These are phyloP conservation scores for Nestor notabilis DNA, from an alignment of 2,113 vertebrate species.

Conservation along the genomic window DNA sequence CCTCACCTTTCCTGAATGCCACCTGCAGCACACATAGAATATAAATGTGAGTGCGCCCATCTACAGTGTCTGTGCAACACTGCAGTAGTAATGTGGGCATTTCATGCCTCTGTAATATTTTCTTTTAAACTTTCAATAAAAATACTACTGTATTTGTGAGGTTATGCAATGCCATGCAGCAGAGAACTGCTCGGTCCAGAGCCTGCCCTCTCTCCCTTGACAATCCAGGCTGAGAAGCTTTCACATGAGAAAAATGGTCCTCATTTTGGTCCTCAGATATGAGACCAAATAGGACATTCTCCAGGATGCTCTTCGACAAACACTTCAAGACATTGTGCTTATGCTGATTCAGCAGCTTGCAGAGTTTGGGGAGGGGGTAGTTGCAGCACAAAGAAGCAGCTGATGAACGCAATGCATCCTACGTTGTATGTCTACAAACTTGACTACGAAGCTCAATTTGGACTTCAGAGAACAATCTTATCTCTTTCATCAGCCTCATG, in stretches of 20 bases:
- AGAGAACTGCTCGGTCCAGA: neutral
- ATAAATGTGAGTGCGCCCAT: neutral
- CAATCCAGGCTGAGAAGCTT: neutral
- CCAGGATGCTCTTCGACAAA: neutral
- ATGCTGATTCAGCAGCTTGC: neutral
- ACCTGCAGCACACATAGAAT: neutral
- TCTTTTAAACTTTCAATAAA: neutral
- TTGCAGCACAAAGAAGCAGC: accelerated
- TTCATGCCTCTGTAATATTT: neutral
- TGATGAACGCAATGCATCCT: neutral
- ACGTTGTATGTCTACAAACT: neutral
- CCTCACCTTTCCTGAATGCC: neutral
- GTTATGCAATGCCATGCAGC: neutral
- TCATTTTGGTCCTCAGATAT: neutral
- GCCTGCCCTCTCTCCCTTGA: neutral
- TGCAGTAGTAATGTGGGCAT: neutral
- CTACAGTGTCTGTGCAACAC: neutral
- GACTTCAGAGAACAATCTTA: neutral
- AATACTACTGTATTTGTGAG: neutral
- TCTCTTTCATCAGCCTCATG: neutral
- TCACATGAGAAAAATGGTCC: neutral
- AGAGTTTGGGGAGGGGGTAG: neutral
- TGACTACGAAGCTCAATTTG: neutral
- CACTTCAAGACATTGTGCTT: neutral
- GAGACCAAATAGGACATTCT: neutral